Base-by-base conservation (phyloP, 2,888 invertebrate genomes). In the Morpho deidamia region DNA sequence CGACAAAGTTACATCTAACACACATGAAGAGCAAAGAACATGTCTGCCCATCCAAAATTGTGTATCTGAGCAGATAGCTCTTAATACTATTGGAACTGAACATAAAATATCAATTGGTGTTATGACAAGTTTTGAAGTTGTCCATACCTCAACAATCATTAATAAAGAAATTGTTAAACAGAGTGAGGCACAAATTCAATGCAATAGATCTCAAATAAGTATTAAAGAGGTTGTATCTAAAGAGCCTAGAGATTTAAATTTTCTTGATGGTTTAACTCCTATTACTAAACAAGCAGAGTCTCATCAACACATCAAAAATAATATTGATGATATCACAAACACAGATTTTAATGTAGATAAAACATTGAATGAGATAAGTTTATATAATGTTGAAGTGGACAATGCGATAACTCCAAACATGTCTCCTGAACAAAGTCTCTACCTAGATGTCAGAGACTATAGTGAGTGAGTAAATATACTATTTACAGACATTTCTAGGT, bases 61-160 rank as follows among this genome's bases (percentile, higher is more conserved):
- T 61, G 68, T 75, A 11, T 70, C 74, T 2, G 78, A 83, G 56
- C 78, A 81, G 58, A 73, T 81, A 7, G 68, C 78, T 44, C 59
- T 86, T 61, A 69, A 77, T 72, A 67, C 73, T 65, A 73, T 65
- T 74, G 76, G 80, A 74, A 76, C 75, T 56, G 81, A 76, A 59
- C 76, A 74, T 54, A 93, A 91, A 77, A 91, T 93, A 67, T 93
- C 94, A 0, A 92, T 94, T 51, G 94, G 94, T 54, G 92, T 94
- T 2, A 94, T 93, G 92, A 94, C 94, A 1, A 94, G 93, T 74
- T 93, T 94, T 74, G 93, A 94, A 80, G 91, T 94, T 69, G 83
- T 89, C 0, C 68, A 81, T 44, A 90, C 88, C 32, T 88, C 90
- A 10, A 90, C 87, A 33, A 74, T 88, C 10, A 83, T 87, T 7